A percentile compares a stretch with the other conserved stretches of the same genome.
These are phyloP conservation scores for Edolisoma coerulescens DNA, from an alignment of 2,113 vertebrate genomes.

Conservation along the genomic window DNA sequence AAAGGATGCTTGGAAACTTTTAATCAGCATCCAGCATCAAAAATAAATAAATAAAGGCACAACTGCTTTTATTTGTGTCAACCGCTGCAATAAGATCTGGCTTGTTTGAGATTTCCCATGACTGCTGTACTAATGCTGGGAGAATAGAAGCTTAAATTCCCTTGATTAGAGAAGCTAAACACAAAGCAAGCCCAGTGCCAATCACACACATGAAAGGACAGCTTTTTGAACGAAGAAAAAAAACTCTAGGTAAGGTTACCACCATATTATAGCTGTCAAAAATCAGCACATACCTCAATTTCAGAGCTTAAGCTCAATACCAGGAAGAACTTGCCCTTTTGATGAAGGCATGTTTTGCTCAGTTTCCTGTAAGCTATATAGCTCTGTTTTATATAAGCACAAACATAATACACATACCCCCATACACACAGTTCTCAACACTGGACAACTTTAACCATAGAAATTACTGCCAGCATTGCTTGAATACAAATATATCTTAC, in stretches of 20 bases:
- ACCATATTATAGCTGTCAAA: slow-evolving; percentile 9
- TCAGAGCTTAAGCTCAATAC: not conserved
- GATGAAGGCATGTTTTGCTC: not conserved
- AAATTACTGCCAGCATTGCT: not conserved
- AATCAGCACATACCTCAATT: slow-evolving; percentile 20
- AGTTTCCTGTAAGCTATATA: not conserved
- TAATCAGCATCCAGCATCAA: slow-evolving; percentile 68
- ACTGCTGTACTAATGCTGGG: slow-evolving; percentile 46
- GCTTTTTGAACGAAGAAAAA: not conserved
- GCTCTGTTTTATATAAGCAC: not conserved
- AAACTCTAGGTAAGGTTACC: slow-evolving; percentile 37
- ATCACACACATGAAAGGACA: slow-evolving; percentile 53
- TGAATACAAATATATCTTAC: not conserved
- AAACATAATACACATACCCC: not conserved
- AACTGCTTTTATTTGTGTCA: slow-evolving; percentile 62
- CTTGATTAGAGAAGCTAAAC: slow-evolving; percentile 64
- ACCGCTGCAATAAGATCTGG: slow-evolving; percentile 59
- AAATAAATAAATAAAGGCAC: slow-evolving; percentile 72
- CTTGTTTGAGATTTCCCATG: slow-evolving; percentile 56
- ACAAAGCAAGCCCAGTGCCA: slow-evolving; percentile 46
- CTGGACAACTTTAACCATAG: not conserved
- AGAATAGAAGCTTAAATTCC: slow-evolving; percentile 44
- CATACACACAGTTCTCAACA: not conserved
- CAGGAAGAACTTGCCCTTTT: not conserved
- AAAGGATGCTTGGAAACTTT: slow-evolving; percentile 62